These are phyloP conservation scores for Atethmia centrago DNA, from an alignment of 2,888 invertebrate species.

Conservation along the genomic window DNA sequence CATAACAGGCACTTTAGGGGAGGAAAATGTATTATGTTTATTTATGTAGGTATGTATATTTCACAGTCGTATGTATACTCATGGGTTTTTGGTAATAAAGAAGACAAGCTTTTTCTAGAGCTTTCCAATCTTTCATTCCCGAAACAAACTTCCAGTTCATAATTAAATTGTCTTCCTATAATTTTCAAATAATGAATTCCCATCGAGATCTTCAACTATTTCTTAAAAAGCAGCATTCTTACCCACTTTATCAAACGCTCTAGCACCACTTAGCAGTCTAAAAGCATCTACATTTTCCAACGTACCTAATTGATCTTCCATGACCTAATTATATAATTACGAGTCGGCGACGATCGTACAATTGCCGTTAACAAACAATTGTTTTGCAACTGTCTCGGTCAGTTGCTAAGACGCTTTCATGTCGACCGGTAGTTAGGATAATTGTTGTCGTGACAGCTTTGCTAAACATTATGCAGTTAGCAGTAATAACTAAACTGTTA, in stretches of 20 bases:
- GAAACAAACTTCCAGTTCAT: neutral
- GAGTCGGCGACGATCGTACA: constrained; percentile 47
- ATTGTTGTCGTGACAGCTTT: constrained; percentile 48
- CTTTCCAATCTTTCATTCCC: too few species aligned
- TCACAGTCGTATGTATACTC: too few species aligned
- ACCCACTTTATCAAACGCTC: neutral
- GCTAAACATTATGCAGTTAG: constrained; percentile 36
- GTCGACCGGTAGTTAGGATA: constrained; percentile 49
- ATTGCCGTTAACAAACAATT: constrained; percentile 58
- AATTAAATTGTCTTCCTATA: neutral
- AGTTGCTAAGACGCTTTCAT: constrained; percentile 48
- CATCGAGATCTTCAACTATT: neutral
- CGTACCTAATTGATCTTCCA: constrained; percentile 45
- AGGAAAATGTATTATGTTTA: too few species aligned
- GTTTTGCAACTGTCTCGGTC: constrained; percentile 51
- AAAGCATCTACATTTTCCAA: constrained; percentile 23
- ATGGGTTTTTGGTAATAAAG: too few species aligned
- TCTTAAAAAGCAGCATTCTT: neutral
- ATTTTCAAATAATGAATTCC: too few species aligned
- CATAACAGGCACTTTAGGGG: too few species aligned
- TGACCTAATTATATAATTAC: constrained; percentile 66
- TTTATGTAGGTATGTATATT: too few species aligned
- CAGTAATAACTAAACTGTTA: constrained; percentile 22
- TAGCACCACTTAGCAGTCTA: constrained; percentile 1
- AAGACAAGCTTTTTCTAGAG: too few species aligned